Evolutionary conservation across 2,888 invertebrate species (phyloP).

Genomic region (Tenthredo amoena): DNA sequence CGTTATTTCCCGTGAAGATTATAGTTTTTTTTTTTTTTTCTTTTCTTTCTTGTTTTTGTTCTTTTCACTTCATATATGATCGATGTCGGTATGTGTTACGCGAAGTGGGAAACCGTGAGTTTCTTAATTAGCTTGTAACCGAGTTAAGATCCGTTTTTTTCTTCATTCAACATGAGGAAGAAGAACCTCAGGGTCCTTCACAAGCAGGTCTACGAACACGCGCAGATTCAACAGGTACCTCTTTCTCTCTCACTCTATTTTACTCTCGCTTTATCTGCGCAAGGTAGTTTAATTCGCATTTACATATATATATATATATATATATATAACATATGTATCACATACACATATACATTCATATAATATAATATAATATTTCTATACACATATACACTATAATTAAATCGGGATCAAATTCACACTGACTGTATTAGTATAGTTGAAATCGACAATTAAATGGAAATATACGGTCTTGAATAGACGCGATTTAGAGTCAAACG

Average conservation of each 20-base stretch:
- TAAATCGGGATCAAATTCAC: neutral
- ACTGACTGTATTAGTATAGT: neutral
- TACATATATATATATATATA: neutral
- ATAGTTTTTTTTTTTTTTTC: neutral
- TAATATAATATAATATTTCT: neutral
- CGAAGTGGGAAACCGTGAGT: neutral
- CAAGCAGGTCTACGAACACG: conserved; percentile 71
- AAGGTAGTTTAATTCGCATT: conserved; percentile 1
- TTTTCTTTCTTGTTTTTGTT: neutral
- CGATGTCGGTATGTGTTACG: neutral
- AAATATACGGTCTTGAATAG: neutral
- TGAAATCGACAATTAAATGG: neutral
- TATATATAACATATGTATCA: neutral
- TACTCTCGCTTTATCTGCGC: conserved; percentile 19
- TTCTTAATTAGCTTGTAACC: neutral
- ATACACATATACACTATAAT: neutral
- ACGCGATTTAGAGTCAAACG: conserved; percentile 1
- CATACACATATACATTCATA: neutral
- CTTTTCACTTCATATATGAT: neutral
- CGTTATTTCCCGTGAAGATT: neutral
- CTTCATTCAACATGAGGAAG: conserved; percentile 70
- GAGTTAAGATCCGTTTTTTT: neutral
- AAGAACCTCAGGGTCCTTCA: conserved; percentile 75
- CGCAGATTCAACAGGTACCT: conserved; percentile 66
- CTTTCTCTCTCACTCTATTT: conserved; percentile 6